Base-by-base conservation (phyloP, 2,797 vertebrate species). In the Darevskia mixta region DNA sequence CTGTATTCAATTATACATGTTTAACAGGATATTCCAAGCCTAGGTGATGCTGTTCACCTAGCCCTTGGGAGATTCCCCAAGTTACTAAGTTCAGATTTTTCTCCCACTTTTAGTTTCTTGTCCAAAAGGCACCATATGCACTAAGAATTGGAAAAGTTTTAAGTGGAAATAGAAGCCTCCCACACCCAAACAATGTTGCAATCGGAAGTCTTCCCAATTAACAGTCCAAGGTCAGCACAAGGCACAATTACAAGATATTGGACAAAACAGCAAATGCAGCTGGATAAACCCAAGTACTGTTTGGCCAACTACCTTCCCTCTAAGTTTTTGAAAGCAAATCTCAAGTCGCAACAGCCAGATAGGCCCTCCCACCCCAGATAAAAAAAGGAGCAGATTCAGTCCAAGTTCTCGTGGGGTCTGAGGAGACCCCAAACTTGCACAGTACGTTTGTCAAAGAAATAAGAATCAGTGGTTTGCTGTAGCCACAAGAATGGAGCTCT, bases 401-500 rank as follows among this genome's bases (percentile, higher is more conserved):
- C 49, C 72, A 82, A 64, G 64, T 86, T 86, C 67, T 86, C 4
- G 61, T 79, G 49, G 78, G 80, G 85, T 86, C 85, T 49, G 61
- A 58, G 23, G 49, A 85, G 88, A 87, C 81, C 80, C 80, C 49
- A 79, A 61, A 82, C 27, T 72, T 69, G 79, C 61, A 82, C 64
- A 64, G 27, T 76, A 45, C 35, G 25, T 86, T 87, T 82, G 72
- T 85, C 83, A 88, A 85, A 80, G 71, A 18, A 86, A 38, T 18
- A 87, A 85, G 35, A 55, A 77, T 80, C 89, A 77, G 72, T 55
- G 27, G 66, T 86, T 86, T 86, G 88, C 80, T 86, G 84, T 84
- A 87, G 85, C 82, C 79, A 82, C 86, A 85, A 88, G 85, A 87
- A 89, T 87, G 83, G 93, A 96, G 95, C 95, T 93, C 88, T 88